Conservation (phyloP, 2,113 vertebrate genomes). For the Orientallactaga bullata region DNA sequence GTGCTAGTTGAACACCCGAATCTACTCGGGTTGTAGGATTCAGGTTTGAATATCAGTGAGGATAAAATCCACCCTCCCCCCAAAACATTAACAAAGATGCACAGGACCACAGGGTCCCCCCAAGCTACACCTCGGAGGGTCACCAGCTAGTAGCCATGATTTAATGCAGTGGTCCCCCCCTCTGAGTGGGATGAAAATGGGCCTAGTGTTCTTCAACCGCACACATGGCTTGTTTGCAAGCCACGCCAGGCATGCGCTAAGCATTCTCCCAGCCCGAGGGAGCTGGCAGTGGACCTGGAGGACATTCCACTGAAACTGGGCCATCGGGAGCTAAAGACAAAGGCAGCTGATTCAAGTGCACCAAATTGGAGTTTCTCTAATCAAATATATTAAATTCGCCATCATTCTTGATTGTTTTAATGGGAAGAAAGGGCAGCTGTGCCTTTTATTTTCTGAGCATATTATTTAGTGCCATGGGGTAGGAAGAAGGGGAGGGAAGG, state of each 20-base stretch:
- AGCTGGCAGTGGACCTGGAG: conserved; percentile 65
- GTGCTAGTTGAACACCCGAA: neutral
- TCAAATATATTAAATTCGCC: conserved; percentile 72
- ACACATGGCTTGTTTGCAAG: conserved; percentile 34
- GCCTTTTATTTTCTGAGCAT: conserved; percentile 62
- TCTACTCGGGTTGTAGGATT: conserved; percentile 10
- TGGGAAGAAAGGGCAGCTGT: conserved; percentile 79
- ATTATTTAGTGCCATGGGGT: conserved; percentile 51
- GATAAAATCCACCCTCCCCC: neutral
- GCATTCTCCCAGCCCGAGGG: conserved; percentile 44
- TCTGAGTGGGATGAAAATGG: conserved; percentile 40
- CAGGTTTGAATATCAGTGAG: neutral
- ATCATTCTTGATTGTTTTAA: conserved; percentile 77
- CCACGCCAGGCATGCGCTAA: conserved; percentile 32
- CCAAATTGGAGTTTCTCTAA: conserved; percentile 69
- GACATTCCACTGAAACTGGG: conserved; percentile 66
- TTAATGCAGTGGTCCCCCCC: conserved; percentile 53
- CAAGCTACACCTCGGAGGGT: neutral
- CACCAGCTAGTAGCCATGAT: conserved; percentile 22
- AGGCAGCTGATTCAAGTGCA: conserved; percentile 59
- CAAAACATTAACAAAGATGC: conserved; percentile 54
- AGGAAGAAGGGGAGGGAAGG: neutral
- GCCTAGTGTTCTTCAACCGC: conserved; percentile 16
- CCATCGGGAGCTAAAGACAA: conserved; percentile 53
- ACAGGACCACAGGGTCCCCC: neutral